Evolutionary conservation across 2,113 vertebrate genomes (phyloP).

Genomic region (Rana temporaria): DNA sequence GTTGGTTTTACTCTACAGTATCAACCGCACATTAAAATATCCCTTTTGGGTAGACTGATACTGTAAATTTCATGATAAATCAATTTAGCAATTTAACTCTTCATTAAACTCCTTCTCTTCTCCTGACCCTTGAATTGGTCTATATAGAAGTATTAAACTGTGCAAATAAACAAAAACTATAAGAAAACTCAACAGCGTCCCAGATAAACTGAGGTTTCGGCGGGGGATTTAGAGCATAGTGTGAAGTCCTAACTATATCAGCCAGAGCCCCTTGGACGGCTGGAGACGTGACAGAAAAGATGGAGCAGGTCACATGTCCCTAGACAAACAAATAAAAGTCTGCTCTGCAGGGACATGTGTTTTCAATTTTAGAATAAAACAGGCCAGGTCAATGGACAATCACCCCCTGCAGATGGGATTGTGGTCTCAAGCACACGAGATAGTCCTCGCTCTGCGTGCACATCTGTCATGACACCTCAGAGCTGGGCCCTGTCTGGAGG

Average conservation of each 20-base stretch:
- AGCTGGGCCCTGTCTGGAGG: conserved; percentile 45
- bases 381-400: conserved; percentile 52
- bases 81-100: no score
- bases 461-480: conserved; percentile 46
- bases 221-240: neutral
- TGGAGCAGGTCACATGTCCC: conserved; percentile 50
- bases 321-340: conserved; percentile 65
- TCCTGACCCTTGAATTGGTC: no score
- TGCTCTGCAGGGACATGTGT: conserved; percentile 61
- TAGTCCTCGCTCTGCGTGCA: conserved; percentile 54
- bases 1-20: no score
- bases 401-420: conserved; percentile 59
- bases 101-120: no score
- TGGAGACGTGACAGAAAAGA: conserved; percentile 26
- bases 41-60: no score
- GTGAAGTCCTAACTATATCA: neutral
- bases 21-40: no score
- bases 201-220: neutral
- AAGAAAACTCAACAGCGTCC: neutral
- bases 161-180: no score
- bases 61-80: no score
- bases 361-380: conserved; percentile 60
- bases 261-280: neutral
- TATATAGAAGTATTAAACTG: no score
- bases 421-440: conserved; percentile 57